phyloP scores from a whole-genome alignment of 2,797 vertebrate genomes.

The Momotus momota region DNA sequence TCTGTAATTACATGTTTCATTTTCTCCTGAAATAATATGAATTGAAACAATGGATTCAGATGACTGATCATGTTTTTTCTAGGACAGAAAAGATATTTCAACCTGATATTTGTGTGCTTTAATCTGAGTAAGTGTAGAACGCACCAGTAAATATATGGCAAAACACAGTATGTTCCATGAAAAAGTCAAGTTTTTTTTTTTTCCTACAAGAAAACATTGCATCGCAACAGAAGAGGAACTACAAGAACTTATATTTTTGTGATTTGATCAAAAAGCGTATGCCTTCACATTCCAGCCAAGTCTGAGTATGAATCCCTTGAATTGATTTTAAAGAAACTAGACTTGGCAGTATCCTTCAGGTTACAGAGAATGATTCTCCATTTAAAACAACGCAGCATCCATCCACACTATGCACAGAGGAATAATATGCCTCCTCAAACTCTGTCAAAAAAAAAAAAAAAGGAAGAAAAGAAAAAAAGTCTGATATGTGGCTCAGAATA shows the following conservation, averaged over 20 bases:
- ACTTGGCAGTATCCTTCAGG: conserved; percentile 29
- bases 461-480: neutral
- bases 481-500: neutral
- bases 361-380: conserved; percentile 1
- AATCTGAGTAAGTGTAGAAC: neutral
- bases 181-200: neutral
- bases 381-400: neutral
- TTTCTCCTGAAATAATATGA: neutral
- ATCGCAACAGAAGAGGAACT: neutral
- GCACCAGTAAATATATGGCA: neutral
- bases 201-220: neutral
- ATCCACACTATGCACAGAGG: neutral
- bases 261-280: conserved; percentile 3
- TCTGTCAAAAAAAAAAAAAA: neutral
- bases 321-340: conserved; percentile 20
- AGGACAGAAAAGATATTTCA: neutral
- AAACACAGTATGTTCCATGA: neutral
- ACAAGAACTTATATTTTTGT: neutral
- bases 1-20: neutral
- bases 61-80: neutral
- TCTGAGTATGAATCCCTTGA: conserved; percentile 24
- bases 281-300: neutral
- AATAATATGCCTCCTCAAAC: neutral
- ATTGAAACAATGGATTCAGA: neutral
- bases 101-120: neutral